These are phyloP conservation scores for Datnioides undecimradiatus DNA, from an alignment of 2,113 vertebrate species.

Conservation along the genomic window DNA sequence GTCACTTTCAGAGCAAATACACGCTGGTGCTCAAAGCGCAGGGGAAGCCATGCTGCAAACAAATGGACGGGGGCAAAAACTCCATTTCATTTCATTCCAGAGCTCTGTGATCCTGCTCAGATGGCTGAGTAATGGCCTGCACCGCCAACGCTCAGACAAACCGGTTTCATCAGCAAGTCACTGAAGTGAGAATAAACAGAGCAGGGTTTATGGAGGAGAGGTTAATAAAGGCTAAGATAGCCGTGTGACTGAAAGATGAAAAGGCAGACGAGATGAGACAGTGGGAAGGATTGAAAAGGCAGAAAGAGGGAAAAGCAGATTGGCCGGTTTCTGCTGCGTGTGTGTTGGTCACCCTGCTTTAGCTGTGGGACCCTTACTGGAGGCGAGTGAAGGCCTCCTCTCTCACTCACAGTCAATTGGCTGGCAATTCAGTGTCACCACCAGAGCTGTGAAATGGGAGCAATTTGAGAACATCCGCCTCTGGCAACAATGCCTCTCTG, in stretches of 20 bases:
- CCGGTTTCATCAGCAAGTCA: conserved; percentile 13
- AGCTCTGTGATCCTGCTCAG: conserved; percentile 9
- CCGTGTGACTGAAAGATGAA: conserved; percentile 18
- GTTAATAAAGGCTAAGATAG: conserved; percentile 28
- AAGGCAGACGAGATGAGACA: conserved; percentile 26
- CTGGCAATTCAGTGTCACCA: conserved; percentile 3
- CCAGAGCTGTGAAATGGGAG: conserved; percentile 3
- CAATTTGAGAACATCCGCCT: conserved; percentile 17
- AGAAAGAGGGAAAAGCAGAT: not conserved
- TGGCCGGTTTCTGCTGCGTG: not conserved
- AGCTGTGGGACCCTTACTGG: conserved; percentile 18
- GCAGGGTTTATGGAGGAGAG: not conserved
- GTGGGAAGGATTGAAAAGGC: not conserved
- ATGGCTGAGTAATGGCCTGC: not conserved
- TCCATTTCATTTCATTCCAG: conserved; percentile 10
- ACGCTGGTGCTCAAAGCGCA: not conserved
- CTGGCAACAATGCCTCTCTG: conserved; percentile 19
- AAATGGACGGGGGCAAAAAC: not conserved
- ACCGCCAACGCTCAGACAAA: not conserved
- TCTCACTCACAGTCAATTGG: conserved; percentile 34
- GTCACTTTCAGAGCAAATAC: conserved; percentile 6
- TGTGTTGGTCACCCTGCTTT: conserved; percentile 16
- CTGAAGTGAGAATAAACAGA: conserved; percentile 20
- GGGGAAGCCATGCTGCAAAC: not conserved
- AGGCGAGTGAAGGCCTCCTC: conserved; percentile 15